These are phyloP conservation scores for Asbolus verrucosus DNA, from an alignment of 1,140 invertebrate species.

Conservation along the genomic window DNA sequence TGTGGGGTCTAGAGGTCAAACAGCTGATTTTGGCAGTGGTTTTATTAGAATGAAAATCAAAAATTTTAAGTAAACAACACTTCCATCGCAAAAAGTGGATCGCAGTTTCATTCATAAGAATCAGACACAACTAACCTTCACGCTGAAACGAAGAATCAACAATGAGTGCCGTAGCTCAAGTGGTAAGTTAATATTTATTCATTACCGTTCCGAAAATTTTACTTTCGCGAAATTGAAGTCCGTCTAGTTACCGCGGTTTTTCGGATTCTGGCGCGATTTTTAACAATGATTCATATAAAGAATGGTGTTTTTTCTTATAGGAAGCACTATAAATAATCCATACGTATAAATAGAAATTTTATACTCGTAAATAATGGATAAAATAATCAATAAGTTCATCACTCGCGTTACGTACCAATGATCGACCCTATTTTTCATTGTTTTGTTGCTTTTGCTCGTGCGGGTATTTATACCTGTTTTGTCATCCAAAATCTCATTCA, in stretches of 20 bases:
- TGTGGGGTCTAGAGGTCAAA: not conserved
- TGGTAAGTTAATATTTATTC: slow-evolving; percentile 8
- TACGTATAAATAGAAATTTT: slow-evolving; percentile 10
- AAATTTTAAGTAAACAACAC: slow-evolving; percentile 14
- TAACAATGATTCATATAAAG: no score
- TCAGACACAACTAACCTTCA: not conserved
- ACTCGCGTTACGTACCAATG: slow-evolving; percentile 17
- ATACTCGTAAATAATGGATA: slow-evolving; percentile 26
- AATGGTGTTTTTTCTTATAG: not conserved
- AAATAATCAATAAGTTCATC: slow-evolving; percentile 27
- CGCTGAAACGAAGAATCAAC: not conserved
- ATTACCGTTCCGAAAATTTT: no score
- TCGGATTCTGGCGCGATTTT: no score
- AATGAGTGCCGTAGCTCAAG: slow-evolving; percentile 19
- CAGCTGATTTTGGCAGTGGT: slow-evolving; percentile 34
- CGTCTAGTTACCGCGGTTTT: no score
- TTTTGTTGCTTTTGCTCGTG: not conserved
- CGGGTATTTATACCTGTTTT: not conserved
- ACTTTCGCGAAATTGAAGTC: no score
- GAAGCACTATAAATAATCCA: not conserved
- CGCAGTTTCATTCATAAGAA: slow-evolving; percentile 24
- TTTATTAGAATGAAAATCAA: slow-evolving; percentile 22
- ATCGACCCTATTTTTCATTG: slow-evolving; percentile 12
- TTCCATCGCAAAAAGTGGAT: slow-evolving; percentile 30
- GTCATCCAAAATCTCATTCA: not conserved